Base-by-base conservation (phyloP, 2,113 vertebrate species). In the Oncorhynchus keta region DNA sequence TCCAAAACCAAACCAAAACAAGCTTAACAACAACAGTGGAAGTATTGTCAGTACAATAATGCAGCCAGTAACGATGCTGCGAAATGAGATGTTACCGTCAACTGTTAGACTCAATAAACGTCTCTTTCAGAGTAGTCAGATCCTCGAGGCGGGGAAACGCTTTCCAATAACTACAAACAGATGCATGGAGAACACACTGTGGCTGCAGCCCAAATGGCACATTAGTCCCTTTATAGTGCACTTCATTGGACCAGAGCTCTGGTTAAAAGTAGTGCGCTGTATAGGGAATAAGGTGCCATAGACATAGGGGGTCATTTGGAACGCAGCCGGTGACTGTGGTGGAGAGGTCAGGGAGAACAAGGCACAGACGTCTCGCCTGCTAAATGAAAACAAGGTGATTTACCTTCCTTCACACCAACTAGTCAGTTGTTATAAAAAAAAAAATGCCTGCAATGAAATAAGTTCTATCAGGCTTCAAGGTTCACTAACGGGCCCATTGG, bases 371-470 rank as follows among this genome's bases (percentile, higher is more conserved):
- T 65, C 71, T 72, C 39, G 39, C 48, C 74, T 22, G 2, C 48
- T 26, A 39, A 39, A 48, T 68, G 24, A 74, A 72, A 61, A 74
- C 28, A 51, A 32, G 28, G 68, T 61, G 45, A 20, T 68, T 68
- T 74, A 64, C 22, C 39, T 70, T 74, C 51, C 1, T 18, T 55
- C 71, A 74, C 65, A 77, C 70, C 70, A 55, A 65, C 66, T 35
- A 30, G 20, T n/a, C 35, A 18, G 51, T 67, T 16, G 61, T 64
- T 70, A 70, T 66, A 66, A 68, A 32, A 11, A 45, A 45, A 66
- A 35, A 82, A 75, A 79, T n/a, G 22, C 24, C 32, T 24, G 57
- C 55, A 67, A 57, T 72, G 32, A 78, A 78, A 78, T 57, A 3
- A 12, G 9, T 30, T 28, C 64, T 57, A 24, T 45, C 39, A 45